Conservation (phyloP, 2,113 vertebrate genomes). For the Pelusios castaneus region DNA sequence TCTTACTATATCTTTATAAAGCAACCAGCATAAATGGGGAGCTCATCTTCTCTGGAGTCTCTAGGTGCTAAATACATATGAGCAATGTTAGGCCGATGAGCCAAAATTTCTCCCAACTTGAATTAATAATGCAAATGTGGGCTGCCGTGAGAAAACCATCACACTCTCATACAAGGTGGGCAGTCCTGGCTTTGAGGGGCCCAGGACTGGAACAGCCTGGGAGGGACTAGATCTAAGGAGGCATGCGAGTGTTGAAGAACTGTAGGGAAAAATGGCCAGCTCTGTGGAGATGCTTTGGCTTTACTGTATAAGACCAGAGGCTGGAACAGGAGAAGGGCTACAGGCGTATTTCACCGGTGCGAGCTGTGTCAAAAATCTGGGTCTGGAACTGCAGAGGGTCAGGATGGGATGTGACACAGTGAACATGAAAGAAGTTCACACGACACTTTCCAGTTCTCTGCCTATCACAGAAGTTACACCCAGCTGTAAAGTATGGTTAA, state of each 20-base stretch:
- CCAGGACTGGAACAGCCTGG: not conserved
- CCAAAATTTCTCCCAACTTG: not conserved
- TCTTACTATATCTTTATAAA: not conserved
- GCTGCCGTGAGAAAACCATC: not conserved
- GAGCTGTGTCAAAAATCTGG: not conserved
- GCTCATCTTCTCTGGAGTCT: not conserved
- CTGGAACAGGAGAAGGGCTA: rapidly evolving
- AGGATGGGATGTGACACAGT: not conserved
- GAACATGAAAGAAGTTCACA: not conserved
- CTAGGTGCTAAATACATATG: not conserved
- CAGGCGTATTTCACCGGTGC: not conserved
- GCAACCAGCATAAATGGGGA: rapidly evolving
- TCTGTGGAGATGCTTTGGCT: not conserved
- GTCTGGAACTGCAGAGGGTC: not conserved
- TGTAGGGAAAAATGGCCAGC: rapidly evolving
- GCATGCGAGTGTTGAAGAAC: not conserved
- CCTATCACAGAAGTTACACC: not conserved
- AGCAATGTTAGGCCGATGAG: not conserved
- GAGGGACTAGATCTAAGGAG: not conserved
- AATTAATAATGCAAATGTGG: not conserved
- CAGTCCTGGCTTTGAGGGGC: not conserved
- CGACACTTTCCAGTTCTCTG: not conserved
- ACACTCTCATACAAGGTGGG: rapidly evolving
- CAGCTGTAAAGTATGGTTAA: rapidly evolving
- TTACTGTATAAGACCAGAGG: not conserved